Conservation (phyloP, 2,113 vertebrate genomes). For the Nycticebus coucang region DNA sequence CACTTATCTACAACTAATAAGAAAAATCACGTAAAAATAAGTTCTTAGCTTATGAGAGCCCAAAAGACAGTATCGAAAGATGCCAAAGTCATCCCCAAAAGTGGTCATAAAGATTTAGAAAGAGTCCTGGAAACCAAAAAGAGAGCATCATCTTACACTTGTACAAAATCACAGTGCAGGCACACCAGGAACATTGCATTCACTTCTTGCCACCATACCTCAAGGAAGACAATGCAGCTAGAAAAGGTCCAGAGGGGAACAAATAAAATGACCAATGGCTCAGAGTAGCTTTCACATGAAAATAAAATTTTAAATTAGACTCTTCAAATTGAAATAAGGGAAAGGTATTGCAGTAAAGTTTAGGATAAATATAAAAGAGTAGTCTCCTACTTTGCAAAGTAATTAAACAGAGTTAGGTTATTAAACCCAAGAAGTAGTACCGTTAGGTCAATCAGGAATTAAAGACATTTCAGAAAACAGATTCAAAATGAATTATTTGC, state of each 20-base stretch:
- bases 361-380: background rate
- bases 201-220: constrained; percentile 50
- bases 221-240: constrained; percentile 49
- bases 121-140: constrained; percentile 42
- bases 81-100: constrained; percentile 32
- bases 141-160: constrained; percentile 57
- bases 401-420: constrained; percentile 2
- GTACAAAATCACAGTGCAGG: constrained; percentile 61
- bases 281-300: constrained; percentile 28
- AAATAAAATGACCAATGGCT: constrained; percentile 35
- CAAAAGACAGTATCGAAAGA: constrained; percentile 40
- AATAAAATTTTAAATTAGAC: constrained; percentile 52
- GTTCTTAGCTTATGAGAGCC: constrained; percentile 6
- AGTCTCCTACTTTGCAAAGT: constrained; percentile 41
- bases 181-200: constrained; percentile 41
- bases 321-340: constrained; percentile 13
- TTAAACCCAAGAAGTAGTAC: background rate
- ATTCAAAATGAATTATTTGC: constrained; percentile 46
- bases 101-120: background rate
- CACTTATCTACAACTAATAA: constrained; percentile 26
- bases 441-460: constrained; percentile 24
- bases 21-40: constrained; percentile 36
- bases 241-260: constrained; percentile 63
- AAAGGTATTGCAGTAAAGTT: background rate
- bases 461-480: constrained; percentile 44